Evolutionary conservation across 1,140 invertebrate genomes (phyloP), one percentile per base, ranked within the genome.

Genomic region (Sinella curviseta): DNA sequence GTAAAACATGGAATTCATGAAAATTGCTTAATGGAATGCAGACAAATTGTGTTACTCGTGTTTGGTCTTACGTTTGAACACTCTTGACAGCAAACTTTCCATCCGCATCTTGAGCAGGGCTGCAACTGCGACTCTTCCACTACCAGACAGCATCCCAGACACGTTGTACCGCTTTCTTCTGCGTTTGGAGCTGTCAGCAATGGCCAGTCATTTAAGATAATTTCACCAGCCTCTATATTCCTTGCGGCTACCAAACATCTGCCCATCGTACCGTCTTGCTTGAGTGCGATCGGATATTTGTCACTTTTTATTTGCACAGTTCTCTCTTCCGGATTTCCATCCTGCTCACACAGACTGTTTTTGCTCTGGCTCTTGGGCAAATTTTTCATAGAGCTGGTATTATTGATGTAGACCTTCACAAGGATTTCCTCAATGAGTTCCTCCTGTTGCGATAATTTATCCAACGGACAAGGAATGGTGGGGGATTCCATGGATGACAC

Each of bases 201-300:
- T 2, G 74, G 74, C 34, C 39, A 36, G n/a, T 75, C 74, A 1
- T 30, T 48, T 35, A 75, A 75, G 39, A 75, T 39, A 26, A 75
- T 26, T 54, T 75, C 74, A 14, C 74, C 74, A 39, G 34, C 12
- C 28, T 75, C 39, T 8, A 75, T 48, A 24, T 75, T 35, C 26
- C 74, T 36, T 16, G 35, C 17, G 3, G 74, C 74, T 1, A 75
- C 74, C 34, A 75, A 30, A 26, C 39, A 75, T 30, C 74, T 20
- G 4, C 74, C 74, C 34, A 75, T 70, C 1, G 8, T 30, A 31
- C 8, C n/a, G 30, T 70, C 65, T 2, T 31, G 31, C 12, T 31
- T 33, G 4, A 70, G 24, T 4, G 28, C 65, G 31, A 70, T 33
- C 2, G 65, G 65, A 33, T 70, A 33, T n/a, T n/a, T 8, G 14